Evolutionary conservation across 2,888 invertebrate species (phyloP).

Genomic region (Bursaphelenchus okinawaensis): DNA sequence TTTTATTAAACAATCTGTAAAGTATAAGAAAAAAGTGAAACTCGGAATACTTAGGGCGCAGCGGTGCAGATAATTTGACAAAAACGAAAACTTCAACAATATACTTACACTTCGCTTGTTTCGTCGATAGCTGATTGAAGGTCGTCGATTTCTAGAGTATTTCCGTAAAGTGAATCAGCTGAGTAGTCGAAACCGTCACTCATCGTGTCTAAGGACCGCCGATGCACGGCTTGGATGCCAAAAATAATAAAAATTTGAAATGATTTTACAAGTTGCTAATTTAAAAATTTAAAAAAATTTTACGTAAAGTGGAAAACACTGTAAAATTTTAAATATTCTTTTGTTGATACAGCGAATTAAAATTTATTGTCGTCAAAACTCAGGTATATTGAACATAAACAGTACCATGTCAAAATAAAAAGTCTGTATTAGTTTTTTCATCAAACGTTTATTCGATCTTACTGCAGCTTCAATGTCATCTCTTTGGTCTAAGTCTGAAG

Average conservation of each 20-base stretch:
- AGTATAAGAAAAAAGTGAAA: no score
- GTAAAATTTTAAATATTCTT: no score
- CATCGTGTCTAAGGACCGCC: no score
- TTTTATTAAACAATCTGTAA: no score
- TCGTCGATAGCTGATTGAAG: background rate
- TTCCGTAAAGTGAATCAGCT: background rate
- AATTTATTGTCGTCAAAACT: no score
- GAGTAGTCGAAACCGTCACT: background rate
- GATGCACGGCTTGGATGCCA: background rate
- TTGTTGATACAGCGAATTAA: no score
- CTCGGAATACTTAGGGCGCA: no score
- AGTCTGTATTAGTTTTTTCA: background rate
- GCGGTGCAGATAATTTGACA: no score
- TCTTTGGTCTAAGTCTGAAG: background rate
- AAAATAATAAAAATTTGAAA: background rate
- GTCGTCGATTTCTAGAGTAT: background rate
- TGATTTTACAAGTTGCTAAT: no score
- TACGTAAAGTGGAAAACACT: no score
- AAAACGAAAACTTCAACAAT: background rate
- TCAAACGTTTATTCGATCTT: background rate
- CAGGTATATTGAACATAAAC: slow-evolving; percentile 4
- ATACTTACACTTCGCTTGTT: background rate
- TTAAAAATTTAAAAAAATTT: background rate
- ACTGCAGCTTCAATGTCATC: background rate
- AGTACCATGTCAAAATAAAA: slow-evolving; percentile 9